phyloP scores from a whole-genome alignment of 2,888 invertebrate genomes.

The Globia sparganii region DNA sequence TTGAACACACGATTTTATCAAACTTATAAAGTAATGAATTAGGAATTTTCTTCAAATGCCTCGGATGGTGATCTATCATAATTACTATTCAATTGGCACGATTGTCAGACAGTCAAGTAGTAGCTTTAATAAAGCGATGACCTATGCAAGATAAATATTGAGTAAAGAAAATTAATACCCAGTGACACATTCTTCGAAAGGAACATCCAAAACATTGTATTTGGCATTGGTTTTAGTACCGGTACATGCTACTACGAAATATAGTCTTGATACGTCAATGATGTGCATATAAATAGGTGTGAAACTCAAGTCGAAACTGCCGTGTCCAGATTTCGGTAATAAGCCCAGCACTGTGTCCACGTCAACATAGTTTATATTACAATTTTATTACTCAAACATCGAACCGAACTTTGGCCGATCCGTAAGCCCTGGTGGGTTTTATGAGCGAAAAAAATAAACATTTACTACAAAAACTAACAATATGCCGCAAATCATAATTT shows the following conservation, averaged over 20 bases:
- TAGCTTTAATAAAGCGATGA: neutral
- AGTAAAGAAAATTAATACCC: conserved; percentile 32
- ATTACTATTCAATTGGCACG: neutral
- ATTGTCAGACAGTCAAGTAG: neutral
- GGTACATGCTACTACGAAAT: conserved; percentile 42
- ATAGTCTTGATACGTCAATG: conserved; percentile 32
- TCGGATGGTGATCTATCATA: neutral
- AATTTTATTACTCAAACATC: conserved; percentile 56
- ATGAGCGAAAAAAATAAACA: conserved; percentile 59
- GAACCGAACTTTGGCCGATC: conserved; percentile 46
- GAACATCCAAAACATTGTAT: conserved; percentile 21
- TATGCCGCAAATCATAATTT: conserved; percentile 57
- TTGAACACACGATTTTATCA: neutral
- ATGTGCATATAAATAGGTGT: conserved; percentile 33
- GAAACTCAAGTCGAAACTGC: conserved; percentile 36
- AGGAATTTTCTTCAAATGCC: neutral
- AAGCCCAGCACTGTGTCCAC: conserved; percentile 47
- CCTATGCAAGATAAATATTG: conserved; percentile 24
- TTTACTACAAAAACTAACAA: conserved; percentile 35
- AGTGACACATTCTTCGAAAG: conserved; percentile 39
- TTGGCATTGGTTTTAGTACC: conserved; percentile 43
- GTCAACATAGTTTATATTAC: conserved; percentile 41
- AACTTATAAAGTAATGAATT: neutral
- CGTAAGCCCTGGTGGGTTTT: conserved; percentile 51
- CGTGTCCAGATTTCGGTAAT: conserved; percentile 48